Evolutionary conservation across 2,113 vertebrate genomes (phyloP).

Genomic region (Phylloscopus whistleri): DNA sequence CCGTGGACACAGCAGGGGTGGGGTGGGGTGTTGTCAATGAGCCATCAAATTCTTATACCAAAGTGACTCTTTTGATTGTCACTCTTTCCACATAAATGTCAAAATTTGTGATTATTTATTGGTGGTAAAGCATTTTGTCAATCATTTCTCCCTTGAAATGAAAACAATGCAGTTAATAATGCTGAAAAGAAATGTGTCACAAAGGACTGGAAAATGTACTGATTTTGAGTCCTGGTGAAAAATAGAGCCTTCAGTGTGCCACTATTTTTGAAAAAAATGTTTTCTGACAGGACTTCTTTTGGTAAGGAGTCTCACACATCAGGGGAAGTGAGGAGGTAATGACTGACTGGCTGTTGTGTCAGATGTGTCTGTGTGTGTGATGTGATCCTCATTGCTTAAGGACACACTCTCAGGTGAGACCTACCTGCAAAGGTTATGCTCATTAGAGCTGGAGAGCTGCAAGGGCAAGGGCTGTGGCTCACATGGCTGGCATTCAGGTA

Average conservation of each 20-base stretch:
- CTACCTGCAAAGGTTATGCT: not conserved
- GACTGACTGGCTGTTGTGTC: not conserved
- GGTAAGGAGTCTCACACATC: not conserved
- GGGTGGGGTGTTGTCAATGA: not conserved
- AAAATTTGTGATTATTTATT: not conserved
- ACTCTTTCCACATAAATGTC: not conserved
- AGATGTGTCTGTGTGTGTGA: not conserved
- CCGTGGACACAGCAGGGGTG: fast-evolving
- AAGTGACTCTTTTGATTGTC: not conserved
- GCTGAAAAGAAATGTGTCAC: not conserved
- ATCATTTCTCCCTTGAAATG: not conserved
- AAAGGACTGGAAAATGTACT: not conserved
- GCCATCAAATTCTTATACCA: not conserved
- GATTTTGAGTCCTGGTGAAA: not conserved
- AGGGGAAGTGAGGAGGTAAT: not conserved
- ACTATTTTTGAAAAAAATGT: not conserved
- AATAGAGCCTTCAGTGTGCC: not conserved
- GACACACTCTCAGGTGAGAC: not conserved
- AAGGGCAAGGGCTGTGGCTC: not conserved
- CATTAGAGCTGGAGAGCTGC: not conserved
- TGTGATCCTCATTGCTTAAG: not conserved
- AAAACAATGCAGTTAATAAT: not conserved
- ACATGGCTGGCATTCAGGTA: not conserved
- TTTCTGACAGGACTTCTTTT: not conserved
- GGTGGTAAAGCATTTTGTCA: not conserved